Conservation (phyloP, 1,140 invertebrate species). For the Diachasmimorpha longicaudata region DNA sequence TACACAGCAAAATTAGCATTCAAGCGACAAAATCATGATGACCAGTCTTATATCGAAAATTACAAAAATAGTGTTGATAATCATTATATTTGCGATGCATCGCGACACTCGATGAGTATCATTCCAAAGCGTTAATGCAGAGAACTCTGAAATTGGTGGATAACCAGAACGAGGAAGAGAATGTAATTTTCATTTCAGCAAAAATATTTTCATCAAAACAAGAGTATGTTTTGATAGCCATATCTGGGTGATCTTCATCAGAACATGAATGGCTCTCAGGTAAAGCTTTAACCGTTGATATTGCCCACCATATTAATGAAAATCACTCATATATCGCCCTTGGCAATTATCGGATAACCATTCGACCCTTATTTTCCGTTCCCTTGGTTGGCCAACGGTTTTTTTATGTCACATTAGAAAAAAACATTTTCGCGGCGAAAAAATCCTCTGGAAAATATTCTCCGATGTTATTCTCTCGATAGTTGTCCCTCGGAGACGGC, state of each 20-base stretch:
- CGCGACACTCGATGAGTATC: slow-evolving; percentile 42
- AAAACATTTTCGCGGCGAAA: too few relatives aligned
- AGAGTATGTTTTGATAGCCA: neutral
- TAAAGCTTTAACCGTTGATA: neutral
- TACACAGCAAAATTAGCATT: neutral
- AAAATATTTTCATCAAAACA: slow-evolving; percentile 14
- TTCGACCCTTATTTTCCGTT: neutral
- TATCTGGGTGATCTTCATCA: neutral
- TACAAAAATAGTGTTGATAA: neutral
- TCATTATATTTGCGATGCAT: slow-evolving; percentile 26
- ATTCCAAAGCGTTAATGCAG: slow-evolving; percentile 50
- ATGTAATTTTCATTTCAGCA: slow-evolving; percentile 33
- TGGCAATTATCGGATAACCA: neutral
- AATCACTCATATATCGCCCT: neutral
- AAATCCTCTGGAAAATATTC: too few relatives aligned
- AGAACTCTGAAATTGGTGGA: slow-evolving; percentile 45
- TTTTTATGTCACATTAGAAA: neutral
- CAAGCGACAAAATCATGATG: neutral
- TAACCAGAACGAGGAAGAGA: slow-evolving; percentile 39
- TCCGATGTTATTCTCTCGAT: too few relatives aligned
- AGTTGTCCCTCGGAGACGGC: too few relatives aligned
- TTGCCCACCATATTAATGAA: neutral
- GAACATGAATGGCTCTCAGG: neutral
- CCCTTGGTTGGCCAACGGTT: neutral
- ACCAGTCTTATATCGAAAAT: neutral